Conservation (phyloP, 2,888 invertebrate genomes). For the Tiliacea aurago region DNA sequence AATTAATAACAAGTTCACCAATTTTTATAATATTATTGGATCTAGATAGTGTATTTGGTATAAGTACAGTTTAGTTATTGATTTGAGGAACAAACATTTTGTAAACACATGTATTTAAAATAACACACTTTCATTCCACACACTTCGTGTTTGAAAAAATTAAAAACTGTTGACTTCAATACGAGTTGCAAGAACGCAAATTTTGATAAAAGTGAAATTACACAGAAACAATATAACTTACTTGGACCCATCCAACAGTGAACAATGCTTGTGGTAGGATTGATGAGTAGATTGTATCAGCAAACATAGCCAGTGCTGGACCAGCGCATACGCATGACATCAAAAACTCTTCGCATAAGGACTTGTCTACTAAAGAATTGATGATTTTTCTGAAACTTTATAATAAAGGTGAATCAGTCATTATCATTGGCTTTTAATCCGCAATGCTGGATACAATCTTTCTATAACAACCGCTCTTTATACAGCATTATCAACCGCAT, state of each 20-base stretch:
- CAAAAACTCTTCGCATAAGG: conserved; percentile 88
- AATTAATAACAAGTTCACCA: background rate
- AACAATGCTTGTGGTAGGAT: conserved; percentile 91
- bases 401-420: background rate
- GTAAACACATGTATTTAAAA: too few species aligned
- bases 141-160: background rate
- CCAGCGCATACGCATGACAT: conserved; percentile 91
- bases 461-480: background rate
- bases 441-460: background rate
- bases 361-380: conserved; percentile 86
- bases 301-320: conserved; percentile 86
- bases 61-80: background rate
- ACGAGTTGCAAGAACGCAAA: background rate
- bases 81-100: background rate
- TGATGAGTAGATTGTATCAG: conserved; percentile 88
- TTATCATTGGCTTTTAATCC: background rate
- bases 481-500: background rate
- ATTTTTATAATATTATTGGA: background rate
- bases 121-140: background rate
- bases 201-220: background rate
- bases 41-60: background rate
- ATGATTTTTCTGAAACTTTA: conserved; percentile 69
- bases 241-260: conserved; percentile 85
- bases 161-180: background rate
- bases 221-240: conserved; percentile 56